Conservation (phyloP, 2,797 vertebrate species). For the Hafferia zeledoni region DNA sequence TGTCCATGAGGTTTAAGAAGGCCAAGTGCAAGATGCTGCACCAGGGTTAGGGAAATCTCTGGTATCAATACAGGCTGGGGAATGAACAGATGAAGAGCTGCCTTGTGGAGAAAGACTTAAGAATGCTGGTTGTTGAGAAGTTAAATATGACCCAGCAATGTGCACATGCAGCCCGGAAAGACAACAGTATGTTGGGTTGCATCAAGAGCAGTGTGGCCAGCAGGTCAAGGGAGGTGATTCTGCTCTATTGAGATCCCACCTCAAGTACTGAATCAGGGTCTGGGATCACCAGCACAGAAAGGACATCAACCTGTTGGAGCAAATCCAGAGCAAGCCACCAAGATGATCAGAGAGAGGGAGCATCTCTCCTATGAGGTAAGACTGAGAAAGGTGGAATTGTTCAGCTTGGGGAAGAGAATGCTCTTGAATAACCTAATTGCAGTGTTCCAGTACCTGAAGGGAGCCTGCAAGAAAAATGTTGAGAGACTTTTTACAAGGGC, state of each 20-base stretch:
- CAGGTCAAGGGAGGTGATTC: neutral
- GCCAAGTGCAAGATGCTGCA: neutral
- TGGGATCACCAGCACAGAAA: neutral
- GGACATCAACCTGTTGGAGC: neutral
- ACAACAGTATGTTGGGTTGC: too few species aligned
- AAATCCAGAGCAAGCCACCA: neutral
- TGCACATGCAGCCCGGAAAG: neutral
- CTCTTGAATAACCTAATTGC: neutral
- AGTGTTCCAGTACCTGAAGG: neutral
- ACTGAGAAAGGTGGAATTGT: neutral
- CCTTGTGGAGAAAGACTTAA: neutral
- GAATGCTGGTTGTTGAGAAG: neutral
- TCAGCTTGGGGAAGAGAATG: neutral
- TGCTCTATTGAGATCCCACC: neutral
- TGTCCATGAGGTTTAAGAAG: neutral
- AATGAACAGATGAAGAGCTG: neutral
- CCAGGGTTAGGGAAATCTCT: too few species aligned
- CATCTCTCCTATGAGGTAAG: neutral
- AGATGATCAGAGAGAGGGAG: neutral
- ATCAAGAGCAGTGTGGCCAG: neutral
- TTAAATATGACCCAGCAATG: neutral
- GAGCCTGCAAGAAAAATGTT: neutral
- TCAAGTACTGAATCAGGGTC: neutral
- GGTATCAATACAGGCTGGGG: accelerated
- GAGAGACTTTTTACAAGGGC: neutral